phyloP scores from a whole-genome alignment of 2,797 vertebrate species.

The Acanthurus tractus region DNA sequence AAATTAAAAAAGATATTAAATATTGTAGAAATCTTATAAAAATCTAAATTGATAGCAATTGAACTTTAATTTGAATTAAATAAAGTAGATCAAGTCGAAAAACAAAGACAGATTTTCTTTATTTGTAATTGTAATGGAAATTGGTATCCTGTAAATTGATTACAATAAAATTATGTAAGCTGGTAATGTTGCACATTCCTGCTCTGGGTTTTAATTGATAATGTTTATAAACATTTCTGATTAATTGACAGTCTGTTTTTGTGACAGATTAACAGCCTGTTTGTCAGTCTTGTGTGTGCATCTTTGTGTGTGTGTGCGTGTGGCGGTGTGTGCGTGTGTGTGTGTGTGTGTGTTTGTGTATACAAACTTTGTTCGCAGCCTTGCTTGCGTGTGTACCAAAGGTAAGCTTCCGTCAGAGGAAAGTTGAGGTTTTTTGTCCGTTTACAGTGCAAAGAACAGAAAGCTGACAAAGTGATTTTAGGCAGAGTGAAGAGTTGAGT shows the following conservation, averaged over 20 bases:
- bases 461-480: conserved; percentile 75
- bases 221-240: background rate
- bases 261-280: too few species aligned
- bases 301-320: background rate
- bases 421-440: conserved; percentile 76
- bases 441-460: conserved; percentile 75
- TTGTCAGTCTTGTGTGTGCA: too few species aligned
- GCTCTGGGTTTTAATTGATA: accelerated
- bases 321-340: background rate
- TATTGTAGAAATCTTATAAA: background rate
- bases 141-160: background rate
- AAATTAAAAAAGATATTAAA: background rate
- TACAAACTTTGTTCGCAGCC: conserved; percentile 52
- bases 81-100: background rate
- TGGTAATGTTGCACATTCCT: too few species aligned
- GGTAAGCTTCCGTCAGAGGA: conserved; percentile 78
- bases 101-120: background rate
- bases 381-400: conserved; percentile 55
- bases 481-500: conserved; percentile 28
- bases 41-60: too few species aligned
- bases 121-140: background rate
- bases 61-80: background rate
- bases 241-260: background rate
- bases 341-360: conserved; percentile 20
- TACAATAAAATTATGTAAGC: background rate